Percentiles rank a stretch among this genome's conserved stretches.
These are phyloP conservation scores for Melanostoma scalare DNA, from an alignment of 2,888 invertebrate species.

Conservation along the genomic window DNA sequence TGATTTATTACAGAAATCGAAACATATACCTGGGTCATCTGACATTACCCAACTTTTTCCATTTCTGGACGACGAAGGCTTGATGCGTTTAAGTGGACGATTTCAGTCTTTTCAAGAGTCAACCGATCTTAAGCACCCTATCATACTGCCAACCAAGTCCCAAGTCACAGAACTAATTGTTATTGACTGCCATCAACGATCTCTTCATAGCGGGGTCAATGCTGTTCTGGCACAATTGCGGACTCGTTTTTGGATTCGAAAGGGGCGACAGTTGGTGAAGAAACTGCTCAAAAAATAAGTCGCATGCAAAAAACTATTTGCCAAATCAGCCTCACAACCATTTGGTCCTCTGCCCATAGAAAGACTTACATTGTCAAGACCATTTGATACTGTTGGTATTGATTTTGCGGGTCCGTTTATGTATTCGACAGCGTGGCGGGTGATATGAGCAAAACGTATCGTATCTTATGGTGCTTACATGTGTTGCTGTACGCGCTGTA, in stretches of 20 bases:
- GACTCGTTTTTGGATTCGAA: neutral
- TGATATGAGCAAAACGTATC: constrained; percentile 7
- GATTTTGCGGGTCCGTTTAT: constrained; percentile 37
- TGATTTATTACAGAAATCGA: constrained; percentile 5
- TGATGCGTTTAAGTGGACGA: neutral
- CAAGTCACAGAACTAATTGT: neutral
- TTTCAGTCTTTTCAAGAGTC: neutral
- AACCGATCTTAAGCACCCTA: neutral
- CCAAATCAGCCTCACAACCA: too few species aligned
- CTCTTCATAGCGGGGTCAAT: too few species aligned
- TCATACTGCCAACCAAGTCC: neutral
- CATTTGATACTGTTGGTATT: constrained; percentile 19
- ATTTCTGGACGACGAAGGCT: neutral
- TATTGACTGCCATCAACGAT: neutral
- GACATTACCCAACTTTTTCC: constrained; percentile 7
- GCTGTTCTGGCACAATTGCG: too few species aligned
- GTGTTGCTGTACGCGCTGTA: constrained; percentile 14
- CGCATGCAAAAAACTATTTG: too few species aligned
- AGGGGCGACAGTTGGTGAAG: neutral
- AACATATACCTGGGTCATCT: neutral
- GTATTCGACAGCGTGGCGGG: constrained; percentile 1
- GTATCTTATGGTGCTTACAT: constrained; percentile 21
- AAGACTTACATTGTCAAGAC: constrained; percentile 7
- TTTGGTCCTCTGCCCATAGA: constrained; percentile 8
- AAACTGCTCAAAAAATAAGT: too few species aligned